A percentile compares a stretch with the other conserved stretches of the same genome.
Conservation (phyloP, 2,797 vertebrate species). For the Taeniopygia guttata region DNA sequence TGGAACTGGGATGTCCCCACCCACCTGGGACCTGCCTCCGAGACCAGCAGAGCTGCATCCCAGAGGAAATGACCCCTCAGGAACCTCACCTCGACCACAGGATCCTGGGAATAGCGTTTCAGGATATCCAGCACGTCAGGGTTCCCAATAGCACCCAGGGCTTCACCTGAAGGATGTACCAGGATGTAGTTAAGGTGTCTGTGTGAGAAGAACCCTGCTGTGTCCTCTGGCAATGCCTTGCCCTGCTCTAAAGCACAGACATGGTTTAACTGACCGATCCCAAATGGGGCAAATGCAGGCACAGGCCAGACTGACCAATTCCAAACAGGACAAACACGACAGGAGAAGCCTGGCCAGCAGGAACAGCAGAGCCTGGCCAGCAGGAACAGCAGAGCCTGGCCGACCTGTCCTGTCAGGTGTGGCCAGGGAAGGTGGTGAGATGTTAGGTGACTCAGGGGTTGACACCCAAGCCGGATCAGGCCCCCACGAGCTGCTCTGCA, state of each 20-base stretch:
- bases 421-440: neutral
- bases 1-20: neutral
- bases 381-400: neutral
- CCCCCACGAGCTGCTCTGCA: accelerated
- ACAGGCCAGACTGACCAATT: accelerated
- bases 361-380: neutral
- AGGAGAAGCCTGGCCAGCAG: neutral
- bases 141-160: constrained; percentile 91
- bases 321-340: accelerated
- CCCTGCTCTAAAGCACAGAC: neutral
- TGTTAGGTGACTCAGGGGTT: accelerated
- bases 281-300: neutral
- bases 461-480: neutral
- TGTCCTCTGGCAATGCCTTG: neutral
- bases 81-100: constrained; percentile 86
- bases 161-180: constrained; percentile 80
- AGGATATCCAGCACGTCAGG: constrained; percentile 83
- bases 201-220: accelerated
- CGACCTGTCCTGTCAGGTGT: neutral
- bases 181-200: neutral
- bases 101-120: constrained; percentile 83
- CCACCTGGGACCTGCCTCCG: neutral
- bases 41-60: neutral
- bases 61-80: neutral
- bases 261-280: accelerated